Base-by-base conservation (phyloP, 2,888 invertebrate species). In the Autographa gamma region DNA sequence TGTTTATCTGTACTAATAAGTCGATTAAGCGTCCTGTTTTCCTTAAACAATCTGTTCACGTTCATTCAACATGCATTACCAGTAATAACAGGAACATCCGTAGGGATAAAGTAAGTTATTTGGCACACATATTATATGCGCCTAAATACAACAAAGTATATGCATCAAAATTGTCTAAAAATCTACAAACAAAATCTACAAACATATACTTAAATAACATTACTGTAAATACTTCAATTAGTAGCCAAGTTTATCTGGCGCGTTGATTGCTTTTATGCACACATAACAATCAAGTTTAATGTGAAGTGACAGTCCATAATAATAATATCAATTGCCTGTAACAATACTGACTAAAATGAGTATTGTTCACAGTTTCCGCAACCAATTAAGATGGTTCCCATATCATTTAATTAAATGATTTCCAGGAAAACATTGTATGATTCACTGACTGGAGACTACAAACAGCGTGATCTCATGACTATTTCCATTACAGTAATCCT, bases 381-480 rank as follows among this genome's bases (percentile, higher is more conserved):
- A 32, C 52, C 3, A 11, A 56, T 66, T 52, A 32, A 60, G 62
- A 58, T 58, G 14, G 4, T 25, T 16, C 14, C 14, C 19, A 7
- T 48, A 63, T 25, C 38, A 38, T 38, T 59, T 62, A 41, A 5
- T 0, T 56, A 32, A 52, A 56, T 18, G 66, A 66, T 80, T 72
- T 18, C 62, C 72, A 18, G 19, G 63, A 59, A 73, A 56, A 34
- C 16, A 52, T 25, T 52, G 13, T 60, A 48, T 78, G 78, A 78
- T 52, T 80, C 78, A 78, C 5, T 14, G 38, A 77, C 77, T 77
- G 59, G 77, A 63, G 68, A 77, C 31, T 13, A 61, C n/a, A 16
- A 18, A 19, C 18, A 16, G 60, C 71, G 66, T 88, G 86, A 88
- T 59, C 65, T 88, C 87, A 88, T 82, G 74, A 61, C 67, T 79